A percentile compares a stretch with the other conserved stretches of the same genome.
Conservation (phyloP, 2,797 vertebrate genomes). For the Labeo calbasu region DNA sequence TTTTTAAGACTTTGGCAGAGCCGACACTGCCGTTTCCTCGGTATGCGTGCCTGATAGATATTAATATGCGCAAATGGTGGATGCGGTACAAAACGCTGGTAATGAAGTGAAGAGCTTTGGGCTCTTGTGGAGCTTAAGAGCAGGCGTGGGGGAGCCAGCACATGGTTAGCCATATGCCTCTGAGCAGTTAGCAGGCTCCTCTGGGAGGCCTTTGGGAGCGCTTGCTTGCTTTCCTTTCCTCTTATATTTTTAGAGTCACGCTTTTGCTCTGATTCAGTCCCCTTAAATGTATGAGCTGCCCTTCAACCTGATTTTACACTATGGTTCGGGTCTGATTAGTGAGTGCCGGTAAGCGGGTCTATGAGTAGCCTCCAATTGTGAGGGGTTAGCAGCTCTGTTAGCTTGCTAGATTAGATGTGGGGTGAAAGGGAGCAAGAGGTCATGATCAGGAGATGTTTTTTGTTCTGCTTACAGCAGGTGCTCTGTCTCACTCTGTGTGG, state of each 20-base stretch:
- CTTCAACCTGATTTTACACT: constrained; percentile 36
- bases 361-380: background rate
- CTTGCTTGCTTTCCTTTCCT: constrained; percentile 54
- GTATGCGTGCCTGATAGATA: constrained; percentile 76
- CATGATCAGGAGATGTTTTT: constrained; percentile 37
- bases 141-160: constrained; percentile 81
- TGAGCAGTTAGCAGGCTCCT: constrained; percentile 74
- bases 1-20: constrained; percentile 61
- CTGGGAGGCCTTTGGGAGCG: constrained; percentile 65
- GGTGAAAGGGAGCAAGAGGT: constrained; percentile 9
- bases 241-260: constrained; percentile 37
- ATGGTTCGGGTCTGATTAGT: background rate
- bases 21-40: constrained; percentile 61
- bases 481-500: background rate
- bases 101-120: constrained; percentile 84
- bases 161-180: constrained; percentile 86
- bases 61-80: constrained; percentile 83
- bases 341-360: background rate
- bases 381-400: constrained; percentile 8
- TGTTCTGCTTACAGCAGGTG: constrained; percentile 21
- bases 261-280: constrained; percentile 35
- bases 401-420: constrained; percentile 26
- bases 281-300: constrained; percentile 22
- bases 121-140: constrained; percentile 81
- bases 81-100: constrained; percentile 86